Conservation (phyloP, 1,140 invertebrate species). For the Anadara kagoshimensis region DNA sequence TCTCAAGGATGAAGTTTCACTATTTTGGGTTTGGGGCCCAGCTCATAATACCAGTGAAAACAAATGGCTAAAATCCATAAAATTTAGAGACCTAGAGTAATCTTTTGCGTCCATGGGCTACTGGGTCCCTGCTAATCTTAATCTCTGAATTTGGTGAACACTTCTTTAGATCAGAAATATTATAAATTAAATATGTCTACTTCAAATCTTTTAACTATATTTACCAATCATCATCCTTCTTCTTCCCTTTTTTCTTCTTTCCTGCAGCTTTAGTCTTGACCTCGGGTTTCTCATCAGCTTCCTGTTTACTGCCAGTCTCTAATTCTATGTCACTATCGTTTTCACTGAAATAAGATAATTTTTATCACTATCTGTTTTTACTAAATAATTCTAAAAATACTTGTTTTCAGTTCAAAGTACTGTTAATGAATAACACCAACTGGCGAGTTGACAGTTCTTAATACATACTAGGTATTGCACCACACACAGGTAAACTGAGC, state of each 20-base stretch:
- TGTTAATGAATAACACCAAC: not conserved
- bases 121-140: not conserved
- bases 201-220: not conserved
- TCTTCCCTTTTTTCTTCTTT: constrained; percentile 41
- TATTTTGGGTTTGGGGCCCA: too few relatives aligned
- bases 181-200: not conserved
- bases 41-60: too few relatives aligned
- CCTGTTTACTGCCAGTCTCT: constrained; percentile 33
- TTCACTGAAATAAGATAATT: constrained; percentile 29
- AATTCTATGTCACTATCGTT: constrained; percentile 32
- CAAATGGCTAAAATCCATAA: not conserved
- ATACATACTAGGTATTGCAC: not conserved
- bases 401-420: not conserved
- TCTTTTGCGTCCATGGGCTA: not conserved
- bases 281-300: constrained; percentile 22
- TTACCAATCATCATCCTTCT: constrained; percentile 42
- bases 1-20: too few relatives aligned
- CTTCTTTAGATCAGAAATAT: not conserved
- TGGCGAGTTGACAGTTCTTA: not conserved
- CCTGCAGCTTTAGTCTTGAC: constrained; percentile 14
- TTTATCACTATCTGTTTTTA: not conserved
- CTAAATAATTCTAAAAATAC: not conserved
- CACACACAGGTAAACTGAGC: not conserved
- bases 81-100: not conserved
- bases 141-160: not conserved